phyloP scores from a whole-genome alignment of 2,888 invertebrate species.

The Zygaena filipendulae region DNA sequence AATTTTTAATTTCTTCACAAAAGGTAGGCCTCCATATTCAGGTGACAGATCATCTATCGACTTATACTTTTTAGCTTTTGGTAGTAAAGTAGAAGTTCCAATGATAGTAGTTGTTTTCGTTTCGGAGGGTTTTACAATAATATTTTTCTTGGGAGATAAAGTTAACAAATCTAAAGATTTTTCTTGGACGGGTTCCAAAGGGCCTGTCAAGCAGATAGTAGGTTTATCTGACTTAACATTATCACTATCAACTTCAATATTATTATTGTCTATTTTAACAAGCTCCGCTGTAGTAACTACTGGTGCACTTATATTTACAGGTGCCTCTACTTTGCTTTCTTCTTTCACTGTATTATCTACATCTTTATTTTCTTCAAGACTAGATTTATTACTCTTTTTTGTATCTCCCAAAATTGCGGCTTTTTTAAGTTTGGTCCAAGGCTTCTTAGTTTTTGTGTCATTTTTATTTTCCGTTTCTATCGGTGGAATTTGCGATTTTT shows the following conservation, averaged over 20 bases:
- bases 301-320: constrained; percentile 45
- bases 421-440: constrained; percentile 83
- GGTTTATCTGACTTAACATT: constrained; percentile 45
- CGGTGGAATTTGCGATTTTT: constrained; percentile 36
- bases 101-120: constrained; percentile 25
- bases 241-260: constrained; percentile 41
- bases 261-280: constrained; percentile 62
- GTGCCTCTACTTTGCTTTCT: constrained; percentile 25
- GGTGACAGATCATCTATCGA: constrained; percentile 90
- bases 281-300: constrained; percentile 54
- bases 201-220: constrained; percentile 49
- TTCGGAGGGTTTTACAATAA: constrained; percentile 28
- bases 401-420: constrained; percentile 72
- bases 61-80: constrained; percentile 74
- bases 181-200: constrained; percentile 56
- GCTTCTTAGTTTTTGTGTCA: constrained; percentile 64
- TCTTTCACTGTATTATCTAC: constrained; percentile 22
- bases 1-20: constrained; percentile 89
- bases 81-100: constrained; percentile 36
- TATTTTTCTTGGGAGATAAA: constrained; percentile 43
- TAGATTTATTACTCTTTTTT: constrained; percentile 47
- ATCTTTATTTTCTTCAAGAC: constrained; percentile 35
- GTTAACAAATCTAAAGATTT: constrained; percentile 54
- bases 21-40: constrained; percentile 86
- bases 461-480: constrained; percentile 39